Conservation (phyloP, 2,888 invertebrate species). For the Paralinhomoeus sp. region DNA sequence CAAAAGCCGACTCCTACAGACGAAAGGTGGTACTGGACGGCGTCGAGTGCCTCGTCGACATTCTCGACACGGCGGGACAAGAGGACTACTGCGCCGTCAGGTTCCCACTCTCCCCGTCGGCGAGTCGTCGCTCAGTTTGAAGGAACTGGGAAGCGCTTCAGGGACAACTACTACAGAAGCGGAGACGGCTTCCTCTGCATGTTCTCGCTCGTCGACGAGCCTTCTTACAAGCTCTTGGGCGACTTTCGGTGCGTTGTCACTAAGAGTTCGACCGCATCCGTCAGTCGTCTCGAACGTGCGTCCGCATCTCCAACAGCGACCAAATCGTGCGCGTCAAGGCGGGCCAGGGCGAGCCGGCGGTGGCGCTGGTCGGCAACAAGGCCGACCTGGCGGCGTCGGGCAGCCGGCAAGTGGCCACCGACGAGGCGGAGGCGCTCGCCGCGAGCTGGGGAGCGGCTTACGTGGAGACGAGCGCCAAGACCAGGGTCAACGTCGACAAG, state of each 20-base stretch:
- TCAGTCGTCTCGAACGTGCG: too few species aligned
- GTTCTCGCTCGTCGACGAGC: slow-evolving; percentile 94
- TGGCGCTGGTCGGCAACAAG: slow-evolving; percentile 94
- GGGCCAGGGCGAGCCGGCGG: slow-evolving; percentile 86
- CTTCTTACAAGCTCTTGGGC: slow-evolving; percentile 92
- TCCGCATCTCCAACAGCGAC: too few species aligned
- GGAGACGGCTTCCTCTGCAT: slow-evolving; percentile 98
- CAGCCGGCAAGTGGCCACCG: slow-evolving; percentile 56
- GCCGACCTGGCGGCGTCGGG: slow-evolving; percentile 81
- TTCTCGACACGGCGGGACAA: too few species aligned
- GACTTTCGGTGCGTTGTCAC: slow-evolving; percentile 99
- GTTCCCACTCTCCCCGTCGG: too few species aligned
- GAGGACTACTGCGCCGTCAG: too few species aligned
- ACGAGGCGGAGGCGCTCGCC: slow-evolving; percentile 43
- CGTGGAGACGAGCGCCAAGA: slow-evolving; percentile 97
- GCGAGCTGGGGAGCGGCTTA: slow-evolving; percentile 89
- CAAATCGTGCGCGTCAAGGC: slow-evolving; percentile 91
- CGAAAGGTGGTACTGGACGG: too few species aligned
- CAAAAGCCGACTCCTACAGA: too few species aligned
- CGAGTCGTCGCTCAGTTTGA: too few species aligned
- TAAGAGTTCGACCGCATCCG: too few species aligned
- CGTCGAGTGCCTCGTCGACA: too few species aligned
- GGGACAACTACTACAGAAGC: slow-evolving; percentile 96
- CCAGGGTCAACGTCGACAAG: slow-evolving; percentile 91
- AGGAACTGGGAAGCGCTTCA: too few species aligned